Percentiles rank a stretch among this genome's conserved stretches.
Conservation (phyloP, 2,113 vertebrate genomes). For the Saimiri boliviensis region DNA sequence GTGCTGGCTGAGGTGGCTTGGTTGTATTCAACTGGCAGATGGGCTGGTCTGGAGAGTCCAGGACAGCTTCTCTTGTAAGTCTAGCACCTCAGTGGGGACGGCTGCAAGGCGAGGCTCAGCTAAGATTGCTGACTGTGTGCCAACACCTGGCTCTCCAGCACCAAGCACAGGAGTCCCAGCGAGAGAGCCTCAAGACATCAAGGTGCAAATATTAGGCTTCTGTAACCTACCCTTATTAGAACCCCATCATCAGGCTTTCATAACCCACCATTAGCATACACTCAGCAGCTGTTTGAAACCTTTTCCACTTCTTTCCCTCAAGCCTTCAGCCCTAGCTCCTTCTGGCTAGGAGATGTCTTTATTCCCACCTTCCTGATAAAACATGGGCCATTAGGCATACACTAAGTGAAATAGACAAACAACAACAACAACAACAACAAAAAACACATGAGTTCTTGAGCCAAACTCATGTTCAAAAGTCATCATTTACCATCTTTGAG, state of each 20-base stretch:
- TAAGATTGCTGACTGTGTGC: background rate
- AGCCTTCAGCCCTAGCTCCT: background rate
- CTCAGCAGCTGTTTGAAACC: background rate
- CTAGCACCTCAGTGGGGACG: background rate
- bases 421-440: no score
- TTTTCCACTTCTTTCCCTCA: background rate
- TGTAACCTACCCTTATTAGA: background rate
- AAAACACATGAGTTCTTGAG: background rate
- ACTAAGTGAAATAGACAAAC: background rate
- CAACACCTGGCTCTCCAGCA: background rate
- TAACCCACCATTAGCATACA: background rate
- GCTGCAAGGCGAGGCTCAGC: background rate
- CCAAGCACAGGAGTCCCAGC: background rate
- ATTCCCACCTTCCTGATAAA: background rate
- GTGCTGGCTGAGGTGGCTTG: accelerated
- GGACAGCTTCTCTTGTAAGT: background rate
- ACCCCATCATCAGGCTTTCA: background rate
- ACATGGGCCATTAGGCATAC: background rate
- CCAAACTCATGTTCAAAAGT: background rate
- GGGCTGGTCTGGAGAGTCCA: background rate
- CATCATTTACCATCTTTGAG: background rate
- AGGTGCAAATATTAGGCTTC: background rate
- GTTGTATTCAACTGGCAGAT: background rate
- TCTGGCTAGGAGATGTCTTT: background rate
- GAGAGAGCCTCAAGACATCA: background rate